phyloP scores from a whole-genome alignment of 1,140 invertebrate species.

The Megathymus violae region DNA sequence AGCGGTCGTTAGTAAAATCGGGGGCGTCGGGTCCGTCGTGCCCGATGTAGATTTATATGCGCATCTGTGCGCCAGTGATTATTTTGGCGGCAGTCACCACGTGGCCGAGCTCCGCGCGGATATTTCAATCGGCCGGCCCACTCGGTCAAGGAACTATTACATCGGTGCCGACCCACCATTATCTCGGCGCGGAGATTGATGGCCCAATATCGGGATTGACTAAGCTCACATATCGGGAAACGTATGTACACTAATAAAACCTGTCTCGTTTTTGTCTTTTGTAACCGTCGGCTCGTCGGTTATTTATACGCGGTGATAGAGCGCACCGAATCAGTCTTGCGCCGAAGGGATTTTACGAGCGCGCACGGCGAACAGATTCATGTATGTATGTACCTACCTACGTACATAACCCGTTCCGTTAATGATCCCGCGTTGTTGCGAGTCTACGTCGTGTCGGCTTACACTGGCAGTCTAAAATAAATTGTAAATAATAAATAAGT shows the following conservation, averaged over 20 bases:
- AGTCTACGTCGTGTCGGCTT: slow-evolving; percentile 7
- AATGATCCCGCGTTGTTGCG: slow-evolving; percentile 23
- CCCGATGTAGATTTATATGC: slow-evolving; percentile 23
- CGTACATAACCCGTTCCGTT: no score
- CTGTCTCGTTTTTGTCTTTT: slow-evolving; percentile 39
- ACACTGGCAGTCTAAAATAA: slow-evolving; percentile 1
- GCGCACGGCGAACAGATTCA: slow-evolving; percentile 17
- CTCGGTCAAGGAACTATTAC: slow-evolving; percentile 70
- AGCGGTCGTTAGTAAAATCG: slow-evolving; percentile 22
- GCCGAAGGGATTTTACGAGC: slow-evolving; percentile 40
- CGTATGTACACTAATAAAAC: slow-evolving; percentile 54
- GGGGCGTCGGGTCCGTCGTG: slow-evolving; percentile 14
- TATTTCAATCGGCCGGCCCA: slow-evolving; percentile 67
- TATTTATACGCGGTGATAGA: slow-evolving; percentile 52
- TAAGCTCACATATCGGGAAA: slow-evolving; percentile 45
- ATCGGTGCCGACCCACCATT: slow-evolving; percentile 58
- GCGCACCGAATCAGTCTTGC: slow-evolving; percentile 41
- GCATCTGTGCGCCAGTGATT: slow-evolving; percentile 36
- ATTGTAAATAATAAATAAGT: no score
- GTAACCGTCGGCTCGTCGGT: slow-evolving; percentile 37
- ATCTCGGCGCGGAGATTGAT: slow-evolving; percentile 68
- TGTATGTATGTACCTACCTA: no score
- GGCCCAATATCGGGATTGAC: slow-evolving; percentile 64
- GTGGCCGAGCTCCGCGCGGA: slow-evolving; percentile 46
- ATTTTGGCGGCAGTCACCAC: slow-evolving; percentile 49